Evolutionary conservation across 2,113 vertebrate genomes (phyloP), one percentile per base, ranked within the genome.

Genomic region (Setophaga coronata): DNA sequence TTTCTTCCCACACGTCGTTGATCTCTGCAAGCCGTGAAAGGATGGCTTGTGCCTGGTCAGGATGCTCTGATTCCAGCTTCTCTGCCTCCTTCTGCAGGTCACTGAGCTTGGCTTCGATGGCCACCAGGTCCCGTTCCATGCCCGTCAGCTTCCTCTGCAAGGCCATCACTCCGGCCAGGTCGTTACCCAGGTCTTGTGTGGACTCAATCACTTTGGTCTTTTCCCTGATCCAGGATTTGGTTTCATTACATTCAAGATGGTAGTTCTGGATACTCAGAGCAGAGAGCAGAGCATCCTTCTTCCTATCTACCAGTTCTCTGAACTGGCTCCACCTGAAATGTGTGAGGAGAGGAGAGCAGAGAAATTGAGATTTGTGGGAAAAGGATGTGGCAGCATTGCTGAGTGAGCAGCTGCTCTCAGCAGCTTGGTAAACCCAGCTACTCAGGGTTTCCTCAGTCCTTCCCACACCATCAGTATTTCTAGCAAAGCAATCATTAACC

Each of bases 161-260:
- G 21, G 99, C 99, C 99, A 99, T 99, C 87, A 99, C 99, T 1
- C 99, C 99, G 0, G 99, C 99, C 93, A 99, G 98, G 96, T 99
- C 99, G 0, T 99, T 99, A 36, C 99, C 99, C 94, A 99, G 98
- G 95, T 99, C 99, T 95, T 99, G 99, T 5, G 99, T 99, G 36
- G 99, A 99, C 97, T 99, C 99, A 2, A 99, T 99, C 61, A 99
- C 99, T 98, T 99, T 99, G 97, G 99, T 99, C 98, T 99, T 99
- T 97, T 99, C 99, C 43, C 99, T 99, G 97, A 99, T 99, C 99
- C 99, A 99, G 56, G 99, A 99, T 95, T 99, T 99, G 96, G 99
- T 99, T 97, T 99, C 99, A 16, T 99, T 99, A 87, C 99, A 99
- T 95, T 99, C 99, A 13, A 99, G 99, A 95, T 99, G 99, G 97